Conservation (phyloP, 2,113 vertebrate species). For the Tautogolabrus adspersus region DNA sequence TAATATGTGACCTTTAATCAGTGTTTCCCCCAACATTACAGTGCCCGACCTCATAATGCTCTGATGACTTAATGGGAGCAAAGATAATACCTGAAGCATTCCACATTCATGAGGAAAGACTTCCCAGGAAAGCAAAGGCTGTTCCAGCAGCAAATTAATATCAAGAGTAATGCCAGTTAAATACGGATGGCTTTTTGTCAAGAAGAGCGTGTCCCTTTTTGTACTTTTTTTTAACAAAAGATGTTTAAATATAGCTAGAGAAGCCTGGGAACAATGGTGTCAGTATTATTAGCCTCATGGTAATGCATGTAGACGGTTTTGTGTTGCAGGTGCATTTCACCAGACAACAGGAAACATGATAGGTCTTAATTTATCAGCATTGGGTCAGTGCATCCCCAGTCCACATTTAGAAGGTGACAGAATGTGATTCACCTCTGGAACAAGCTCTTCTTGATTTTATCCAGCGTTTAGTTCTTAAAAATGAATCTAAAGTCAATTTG, state of each 20-base stretch:
- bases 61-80: background rate
- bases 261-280: background rate
- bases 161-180: no score
- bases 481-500: background rate
- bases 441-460: conserved; percentile 27
- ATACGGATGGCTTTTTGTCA: background rate
- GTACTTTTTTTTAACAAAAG: no score
- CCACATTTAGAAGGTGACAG: conserved; percentile 19
- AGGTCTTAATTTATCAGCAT: conserved; percentile 40
- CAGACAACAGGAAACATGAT: conserved; percentile 22
- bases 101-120: background rate
- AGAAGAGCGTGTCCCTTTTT: no score
- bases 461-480: conserved; percentile 13
- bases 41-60: background rate
- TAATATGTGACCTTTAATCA: no score
- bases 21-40: background rate
- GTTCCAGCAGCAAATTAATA: background rate
- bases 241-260: background rate
- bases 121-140: background rate
- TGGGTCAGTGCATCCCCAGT: conserved; percentile 38
- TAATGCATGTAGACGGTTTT: background rate
- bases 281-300: background rate
- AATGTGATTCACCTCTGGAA: conserved; percentile 33
- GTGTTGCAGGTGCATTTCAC: conserved; percentile 8
- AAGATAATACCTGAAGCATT: background rate